A percentile compares a stretch with the other conserved stretches of the same genome.
Evolutionary conservation across 2,888 invertebrate genomes (phyloP).

Genomic region (Apamea monoglypha): DNA sequence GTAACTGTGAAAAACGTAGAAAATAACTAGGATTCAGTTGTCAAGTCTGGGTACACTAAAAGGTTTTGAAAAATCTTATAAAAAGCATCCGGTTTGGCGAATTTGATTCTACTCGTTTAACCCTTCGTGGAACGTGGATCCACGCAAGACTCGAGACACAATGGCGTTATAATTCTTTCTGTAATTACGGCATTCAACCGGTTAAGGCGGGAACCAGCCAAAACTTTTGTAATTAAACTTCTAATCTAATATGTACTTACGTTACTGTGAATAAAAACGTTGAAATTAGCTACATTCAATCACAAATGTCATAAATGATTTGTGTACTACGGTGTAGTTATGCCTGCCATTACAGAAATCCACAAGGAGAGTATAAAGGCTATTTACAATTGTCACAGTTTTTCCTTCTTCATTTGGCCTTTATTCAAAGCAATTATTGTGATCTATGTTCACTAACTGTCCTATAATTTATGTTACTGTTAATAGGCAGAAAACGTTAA

Average conservation of each 20-base stretch:
- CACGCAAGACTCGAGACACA: background rate
- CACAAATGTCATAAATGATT: conserved; percentile 16
- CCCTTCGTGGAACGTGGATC: background rate
- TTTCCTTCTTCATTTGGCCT: conserved; percentile 25
- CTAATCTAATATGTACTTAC: background rate
- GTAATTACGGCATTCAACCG: background rate
- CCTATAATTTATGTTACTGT: background rate
- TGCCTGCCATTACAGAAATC: background rate
- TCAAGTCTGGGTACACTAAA: background rate
- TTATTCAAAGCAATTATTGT: background rate
- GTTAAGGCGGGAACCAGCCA: background rate
- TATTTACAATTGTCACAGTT: background rate
- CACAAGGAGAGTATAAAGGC: background rate
- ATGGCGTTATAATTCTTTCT: background rate
- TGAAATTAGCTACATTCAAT: conserved; percentile 31
- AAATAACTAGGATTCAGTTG: background rate
- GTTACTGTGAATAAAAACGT: conserved; percentile 3
- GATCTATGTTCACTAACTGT: background rate
- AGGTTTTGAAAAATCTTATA: background rate
- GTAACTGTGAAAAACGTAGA: background rate
- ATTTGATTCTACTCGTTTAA: background rate
- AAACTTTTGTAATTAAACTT: background rate
- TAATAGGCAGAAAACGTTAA: background rate
- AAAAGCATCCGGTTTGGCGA: no score
- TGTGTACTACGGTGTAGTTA: no score